These are phyloP conservation scores for Platynereis dumerilii DNA, from an alignment of 2,888 invertebrate genomes.

Conservation along the genomic window DNA sequence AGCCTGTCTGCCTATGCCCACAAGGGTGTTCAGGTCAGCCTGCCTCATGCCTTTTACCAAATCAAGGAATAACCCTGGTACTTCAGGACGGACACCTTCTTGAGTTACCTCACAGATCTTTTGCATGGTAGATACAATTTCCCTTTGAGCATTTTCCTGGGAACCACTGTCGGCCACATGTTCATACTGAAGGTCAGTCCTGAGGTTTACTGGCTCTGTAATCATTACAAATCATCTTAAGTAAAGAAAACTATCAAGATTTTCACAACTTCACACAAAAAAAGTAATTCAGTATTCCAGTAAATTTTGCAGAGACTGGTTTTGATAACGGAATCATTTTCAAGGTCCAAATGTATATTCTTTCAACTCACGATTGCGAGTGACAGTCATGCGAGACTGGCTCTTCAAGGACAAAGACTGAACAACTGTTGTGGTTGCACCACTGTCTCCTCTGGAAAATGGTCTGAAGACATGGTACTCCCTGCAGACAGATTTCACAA, in stretches of 20 bases:
- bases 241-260: neutral
- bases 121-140: conserved; percentile 39
- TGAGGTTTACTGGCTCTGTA: too few species aligned
- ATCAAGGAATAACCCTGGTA: conserved; percentile 11
- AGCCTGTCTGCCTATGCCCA: conserved; percentile 37
- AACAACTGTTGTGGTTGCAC: conserved; percentile 63
- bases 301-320: too few species aligned
- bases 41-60: conserved; percentile 26
- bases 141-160: conserved; percentile 14
- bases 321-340: too few species aligned
- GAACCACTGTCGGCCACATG: conserved; percentile 1
- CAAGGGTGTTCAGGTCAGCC: conserved; percentile 58
- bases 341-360: too few species aligned
- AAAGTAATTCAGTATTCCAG: too few species aligned
- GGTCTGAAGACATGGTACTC: conserved; percentile 79
- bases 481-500: conserved; percentile 70
- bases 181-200: conserved; percentile 5
- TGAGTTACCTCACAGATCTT: conserved; percentile 46
- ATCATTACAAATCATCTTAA: neutral
- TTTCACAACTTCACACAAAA: neutral
- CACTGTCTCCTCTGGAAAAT: conserved; percentile 69
- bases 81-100: conserved; percentile 51
- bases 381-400: conserved; percentile 27
- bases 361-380: conserved; percentile 12
- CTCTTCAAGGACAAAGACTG: conserved; percentile 53